Evolutionary conservation across 2,888 invertebrate genomes (phyloP), one percentile per base, ranked within the genome.

Genomic region (Fragum fragum): DNA sequence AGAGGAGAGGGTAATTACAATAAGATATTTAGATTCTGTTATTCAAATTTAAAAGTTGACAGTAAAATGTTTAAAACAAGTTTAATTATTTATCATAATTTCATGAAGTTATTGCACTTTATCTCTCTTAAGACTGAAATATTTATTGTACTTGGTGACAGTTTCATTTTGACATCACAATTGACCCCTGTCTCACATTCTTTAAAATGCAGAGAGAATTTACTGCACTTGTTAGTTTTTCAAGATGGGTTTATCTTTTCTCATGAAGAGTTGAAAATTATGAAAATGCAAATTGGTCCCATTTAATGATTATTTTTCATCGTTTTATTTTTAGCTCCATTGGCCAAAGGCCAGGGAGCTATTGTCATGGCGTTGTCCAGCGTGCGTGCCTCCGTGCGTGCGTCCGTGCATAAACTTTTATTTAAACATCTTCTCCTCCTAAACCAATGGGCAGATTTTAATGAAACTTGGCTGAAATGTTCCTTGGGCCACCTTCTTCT

Each of bases 151-250:
- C 57, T 7, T 7, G 23, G 23, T 57, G 57, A 57, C 57, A 57
- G 21, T 57, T 57, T 57, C 57, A 57, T 57, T n/a, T 26, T 23
- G 21, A 14, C 57, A 7, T 57, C 26, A 26, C 3, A 57, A 26
- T 57, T 57, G 57, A 57, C 57, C 57, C 57, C 11, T 23, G 47
- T 47, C 47, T 47, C 47, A n/a, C 47, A 47, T 47, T 47, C 47
- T 47, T 47, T 47, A 18, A 47, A 47, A 47, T 16, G 47, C 16
- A 16, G 47, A 47, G 47, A 47, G 16, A 47, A 47, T 47, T 47
- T 47, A 47, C 14, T 47, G 16, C 47, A n/a, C 47, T 47, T 47
- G 47, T 47, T 47, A 9, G 47, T 18, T 9, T 47, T 14, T 47
- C 47, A 47, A 9, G 47, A 47, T 47, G 47, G 47, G 47, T 47